Evolutionary conservation across 1,140 invertebrate species (phyloP), one percentile per base, ranked within the genome.

Genomic region (Drosophila nigrodunni): DNA sequence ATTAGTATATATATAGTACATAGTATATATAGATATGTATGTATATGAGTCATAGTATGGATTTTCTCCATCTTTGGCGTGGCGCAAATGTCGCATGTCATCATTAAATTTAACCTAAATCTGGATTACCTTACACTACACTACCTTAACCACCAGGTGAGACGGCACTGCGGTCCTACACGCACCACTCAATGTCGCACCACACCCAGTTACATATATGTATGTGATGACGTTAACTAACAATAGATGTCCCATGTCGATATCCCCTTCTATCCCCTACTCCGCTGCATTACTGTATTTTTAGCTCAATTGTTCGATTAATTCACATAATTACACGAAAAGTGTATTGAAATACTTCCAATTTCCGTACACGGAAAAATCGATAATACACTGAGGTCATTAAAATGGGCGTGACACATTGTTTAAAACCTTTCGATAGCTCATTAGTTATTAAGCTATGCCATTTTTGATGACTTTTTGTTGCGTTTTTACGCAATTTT

Each of bases 21-120:
- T 30, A 30, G 3, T 30, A 30, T 30, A 30, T 30, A 30, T 30
- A 30, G 25, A 30, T 30, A 30, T n/a, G n/a, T 55, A 74, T 50
- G 64, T 68, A 77, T 58, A 77, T 89, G 85, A 89, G 30, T 89
- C 85, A 89, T 89, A 72, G 34, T 89, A 89, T 89, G 75, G 85
- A 89, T 89, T 89, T 89, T 80, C 71, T 69, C 72, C 64, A 74
- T 77, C 83, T 74, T 30, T 70, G 65, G 30, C 52, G 47, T 62
- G 46, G 57, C 59, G 60, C 35, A 58, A 88, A 82, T 89, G 85
- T 89, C 81, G 85, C 85, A 89, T 89, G 85, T 89, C 85, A 89
- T 89, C 85, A 88, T 88, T 81, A 81, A 74, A 74, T 81, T 78
- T 89, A 89, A 89, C 85, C 85, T 85, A 89, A 89, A 89, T 87